Conservation (phyloP, 1,140 invertebrate species). For the Ditylenchus dipsaci region DNA sequence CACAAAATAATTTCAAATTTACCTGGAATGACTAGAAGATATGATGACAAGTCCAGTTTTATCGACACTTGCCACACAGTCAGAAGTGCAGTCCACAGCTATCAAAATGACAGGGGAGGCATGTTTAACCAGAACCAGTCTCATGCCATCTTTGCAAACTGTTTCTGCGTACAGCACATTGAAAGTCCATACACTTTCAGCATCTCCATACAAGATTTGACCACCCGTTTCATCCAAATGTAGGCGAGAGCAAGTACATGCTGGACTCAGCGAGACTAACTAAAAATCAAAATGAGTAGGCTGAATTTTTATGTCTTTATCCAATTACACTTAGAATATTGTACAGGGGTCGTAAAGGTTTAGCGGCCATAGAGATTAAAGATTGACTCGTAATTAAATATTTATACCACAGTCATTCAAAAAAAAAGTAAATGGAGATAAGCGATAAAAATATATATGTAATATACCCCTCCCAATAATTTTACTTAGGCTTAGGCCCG, state of each 20-base stretch:
- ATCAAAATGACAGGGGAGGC: slow-evolving; percentile 19
- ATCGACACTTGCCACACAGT: slow-evolving; percentile 13
- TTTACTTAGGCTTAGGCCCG: too few relatives aligned
- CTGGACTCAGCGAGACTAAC: slow-evolving; percentile 11
- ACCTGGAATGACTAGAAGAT: slow-evolving; percentile 26
- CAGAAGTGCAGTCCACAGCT: slow-evolving; percentile 15
- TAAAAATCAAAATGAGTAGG: slow-evolving; percentile 2
- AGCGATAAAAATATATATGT: too few relatives aligned
- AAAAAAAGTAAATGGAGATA: too few relatives aligned
- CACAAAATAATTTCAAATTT: slow-evolving; percentile 1
- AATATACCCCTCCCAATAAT: too few relatives aligned
- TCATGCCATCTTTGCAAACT: slow-evolving; percentile 26
- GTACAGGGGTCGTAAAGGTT: too few relatives aligned
- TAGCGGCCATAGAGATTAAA: not conserved
- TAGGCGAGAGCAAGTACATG: slow-evolving; percentile 9
- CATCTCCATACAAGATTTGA: slow-evolving; percentile 17
- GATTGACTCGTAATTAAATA: not conserved
- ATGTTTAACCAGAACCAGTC: slow-evolving; percentile 26
- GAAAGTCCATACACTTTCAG: slow-evolving; percentile 25
- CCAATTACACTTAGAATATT: too few relatives aligned
- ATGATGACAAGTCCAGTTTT: slow-evolving; percentile 10
- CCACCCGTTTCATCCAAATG: slow-evolving; percentile 17
- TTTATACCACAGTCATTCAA: not conserved
- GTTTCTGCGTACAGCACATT: slow-evolving; percentile 27
- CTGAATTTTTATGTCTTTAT: too few relatives aligned